A percentile compares a stretch with the other conserved stretches of the same genome.
phyloP scores from a whole-genome alignment of 2,797 vertebrate genomes.

The Chloroceryle amazona region DNA sequence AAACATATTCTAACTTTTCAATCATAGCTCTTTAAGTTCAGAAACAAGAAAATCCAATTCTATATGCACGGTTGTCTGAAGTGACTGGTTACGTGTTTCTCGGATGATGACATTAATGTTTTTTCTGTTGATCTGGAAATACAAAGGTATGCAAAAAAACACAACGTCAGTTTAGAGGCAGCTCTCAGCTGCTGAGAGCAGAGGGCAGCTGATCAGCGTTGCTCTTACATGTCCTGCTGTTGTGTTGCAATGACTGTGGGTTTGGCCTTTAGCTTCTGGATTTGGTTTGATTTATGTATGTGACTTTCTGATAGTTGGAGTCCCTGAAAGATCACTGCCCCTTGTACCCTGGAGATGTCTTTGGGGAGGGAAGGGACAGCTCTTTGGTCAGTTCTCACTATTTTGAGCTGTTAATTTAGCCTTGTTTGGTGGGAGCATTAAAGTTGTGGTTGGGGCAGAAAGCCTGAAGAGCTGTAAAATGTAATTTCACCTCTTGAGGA shows the following conservation, averaged over 20 bases:
- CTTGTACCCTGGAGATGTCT: neutral
- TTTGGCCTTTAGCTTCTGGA: neutral
- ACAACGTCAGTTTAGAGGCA: neutral
- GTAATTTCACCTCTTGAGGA: neutral
- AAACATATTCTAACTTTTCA: neutral
- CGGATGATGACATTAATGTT: accelerated
- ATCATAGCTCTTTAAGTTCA: neutral
- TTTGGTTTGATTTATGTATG: neutral
- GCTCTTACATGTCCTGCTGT: accelerated
- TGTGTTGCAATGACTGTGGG: neutral
- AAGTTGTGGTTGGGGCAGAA: neutral
- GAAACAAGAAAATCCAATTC: neutral
- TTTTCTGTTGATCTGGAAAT: neutral
- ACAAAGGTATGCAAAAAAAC: neutral
- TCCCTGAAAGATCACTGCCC: neutral
- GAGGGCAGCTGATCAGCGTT: accelerated
- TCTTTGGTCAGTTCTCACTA: neutral
- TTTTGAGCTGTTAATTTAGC: neutral
- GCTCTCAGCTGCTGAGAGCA: neutral
- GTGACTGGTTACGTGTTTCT: accelerated
- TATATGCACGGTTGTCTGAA: neutral
- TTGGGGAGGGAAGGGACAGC: neutral
- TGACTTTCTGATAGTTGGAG: neutral
- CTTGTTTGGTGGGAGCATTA: accelerated
- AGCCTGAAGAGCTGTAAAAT: neutral